Conservation (phyloP, 2,113 vertebrate genomes). For the Agelaius tricolor region DNA sequence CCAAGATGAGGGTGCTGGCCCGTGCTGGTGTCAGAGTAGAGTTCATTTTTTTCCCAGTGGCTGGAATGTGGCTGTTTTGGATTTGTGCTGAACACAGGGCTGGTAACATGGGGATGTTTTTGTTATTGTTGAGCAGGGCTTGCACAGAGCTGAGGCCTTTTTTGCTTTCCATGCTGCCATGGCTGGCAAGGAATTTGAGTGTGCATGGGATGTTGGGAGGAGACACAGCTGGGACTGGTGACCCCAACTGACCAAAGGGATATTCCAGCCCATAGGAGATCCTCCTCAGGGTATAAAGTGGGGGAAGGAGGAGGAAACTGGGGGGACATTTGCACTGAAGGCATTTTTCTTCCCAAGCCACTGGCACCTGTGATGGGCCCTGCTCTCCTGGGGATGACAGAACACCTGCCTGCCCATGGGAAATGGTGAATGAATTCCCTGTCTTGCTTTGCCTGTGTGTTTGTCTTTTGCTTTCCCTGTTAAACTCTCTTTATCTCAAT, state of each 20-base stretch:
- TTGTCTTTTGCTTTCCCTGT: not conserved
- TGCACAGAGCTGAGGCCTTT: not conserved
- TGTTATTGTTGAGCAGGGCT: not conserved
- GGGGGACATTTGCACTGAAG: not conserved
- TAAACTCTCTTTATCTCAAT: not conserved
- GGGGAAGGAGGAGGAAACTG: rapidly evolving
- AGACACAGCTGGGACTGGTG: not conserved
- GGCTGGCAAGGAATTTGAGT: not conserved
- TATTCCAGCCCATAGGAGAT: not conserved
- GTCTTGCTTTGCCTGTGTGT: not conserved
- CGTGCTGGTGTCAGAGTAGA: not conserved
- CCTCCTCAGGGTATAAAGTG: not conserved
- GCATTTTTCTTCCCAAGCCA: not conserved
- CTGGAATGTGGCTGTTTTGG: not conserved
- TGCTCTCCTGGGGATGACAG: not conserved
- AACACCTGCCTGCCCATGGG: not conserved
- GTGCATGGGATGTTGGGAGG: not conserved
- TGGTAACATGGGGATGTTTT: not conserved
- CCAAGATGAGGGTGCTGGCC: not conserved
- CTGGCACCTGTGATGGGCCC: not conserved
- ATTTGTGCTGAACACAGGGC: not conserved
- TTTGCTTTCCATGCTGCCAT: not conserved
- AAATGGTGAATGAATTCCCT: not conserved
- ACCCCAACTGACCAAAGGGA: not conserved
- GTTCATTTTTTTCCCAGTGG: not conserved